Conservation (phyloP, 2,888 invertebrate genomes). For the Zeuzera pyrina region DNA sequence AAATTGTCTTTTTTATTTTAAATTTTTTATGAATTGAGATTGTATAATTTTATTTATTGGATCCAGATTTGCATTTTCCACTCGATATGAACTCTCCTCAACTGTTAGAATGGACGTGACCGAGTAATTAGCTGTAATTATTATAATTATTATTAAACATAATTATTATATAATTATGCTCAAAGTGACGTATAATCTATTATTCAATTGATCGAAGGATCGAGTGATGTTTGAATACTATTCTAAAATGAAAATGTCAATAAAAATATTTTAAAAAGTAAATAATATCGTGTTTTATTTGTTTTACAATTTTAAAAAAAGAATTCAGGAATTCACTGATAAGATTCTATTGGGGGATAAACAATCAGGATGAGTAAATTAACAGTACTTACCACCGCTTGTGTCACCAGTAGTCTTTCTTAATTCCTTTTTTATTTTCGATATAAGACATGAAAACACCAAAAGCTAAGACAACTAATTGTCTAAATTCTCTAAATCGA, state of each 20-base stretch:
- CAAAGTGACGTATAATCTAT: constrained; percentile 54
- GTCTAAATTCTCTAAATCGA: no score
- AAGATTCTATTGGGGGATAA: no score
- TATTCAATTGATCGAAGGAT: constrained; percentile 46
- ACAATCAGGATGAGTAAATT: no score
- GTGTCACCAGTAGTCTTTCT: no score
- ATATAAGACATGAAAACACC: no score
- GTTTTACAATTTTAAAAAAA: no score
- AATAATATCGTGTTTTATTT: background rate
- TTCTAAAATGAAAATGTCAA: constrained; percentile 68
- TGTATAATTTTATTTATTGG: constrained; percentile 56
- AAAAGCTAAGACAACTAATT: no score
- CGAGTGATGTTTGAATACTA: constrained; percentile 66
- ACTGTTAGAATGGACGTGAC: constrained; percentile 27
- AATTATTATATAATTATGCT: constrained; percentile 43
- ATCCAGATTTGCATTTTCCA: constrained; percentile 65
- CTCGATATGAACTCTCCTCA: constrained; percentile 23
- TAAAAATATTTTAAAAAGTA: constrained; percentile 69
- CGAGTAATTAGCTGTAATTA: constrained; percentile 1
- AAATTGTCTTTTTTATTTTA: constrained; percentile 34
- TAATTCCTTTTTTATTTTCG: no score
- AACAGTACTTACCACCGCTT: no score
- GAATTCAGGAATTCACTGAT: no score
- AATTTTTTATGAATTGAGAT: constrained; percentile 39
- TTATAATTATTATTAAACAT: constrained; percentile 25